These are phyloP conservation scores for Podargus strigoides DNA, from an alignment of 2,797 vertebrate genomes.

Conservation along the genomic window DNA sequence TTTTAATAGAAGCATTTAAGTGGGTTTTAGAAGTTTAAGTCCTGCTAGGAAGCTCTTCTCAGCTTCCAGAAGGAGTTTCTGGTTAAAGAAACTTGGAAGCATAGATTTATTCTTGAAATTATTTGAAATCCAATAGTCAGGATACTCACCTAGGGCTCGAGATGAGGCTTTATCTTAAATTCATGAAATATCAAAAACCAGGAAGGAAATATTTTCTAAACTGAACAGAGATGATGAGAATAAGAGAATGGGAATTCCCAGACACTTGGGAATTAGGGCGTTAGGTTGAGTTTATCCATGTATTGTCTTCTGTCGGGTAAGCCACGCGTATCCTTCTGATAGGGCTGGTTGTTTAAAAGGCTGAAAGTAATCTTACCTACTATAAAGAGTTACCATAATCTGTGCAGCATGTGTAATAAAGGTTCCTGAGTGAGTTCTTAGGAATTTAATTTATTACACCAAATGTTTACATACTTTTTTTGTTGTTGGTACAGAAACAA, in stretches of 20 bases:
- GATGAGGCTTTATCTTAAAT: slow-evolving; percentile 9
- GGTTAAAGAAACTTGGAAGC: background rate
- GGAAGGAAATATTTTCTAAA: background rate
- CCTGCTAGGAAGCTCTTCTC: background rate
- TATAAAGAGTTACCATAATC: background rate
- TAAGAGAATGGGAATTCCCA: background rate
- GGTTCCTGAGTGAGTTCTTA: background rate
- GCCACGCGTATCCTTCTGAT: background rate
- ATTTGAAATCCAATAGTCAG: background rate
- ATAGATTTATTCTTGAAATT: background rate
- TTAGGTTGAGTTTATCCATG: background rate
- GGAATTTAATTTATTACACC: background rate
- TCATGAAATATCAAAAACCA: background rate
- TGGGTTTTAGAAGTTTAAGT: background rate
- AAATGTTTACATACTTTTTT: background rate
- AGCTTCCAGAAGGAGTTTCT: background rate
- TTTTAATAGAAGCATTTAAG: background rate
- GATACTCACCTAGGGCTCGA: background rate
- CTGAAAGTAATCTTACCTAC: background rate
- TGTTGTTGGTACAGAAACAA: background rate
- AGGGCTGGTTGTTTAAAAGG: background rate
- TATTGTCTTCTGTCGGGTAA: background rate
- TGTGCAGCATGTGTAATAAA: background rate
- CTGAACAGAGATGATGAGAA: background rate
- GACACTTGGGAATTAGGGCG: background rate